phyloP scores from a whole-genome alignment of 2,888 invertebrate genomes.

The Drosophila macrospina region DNA sequence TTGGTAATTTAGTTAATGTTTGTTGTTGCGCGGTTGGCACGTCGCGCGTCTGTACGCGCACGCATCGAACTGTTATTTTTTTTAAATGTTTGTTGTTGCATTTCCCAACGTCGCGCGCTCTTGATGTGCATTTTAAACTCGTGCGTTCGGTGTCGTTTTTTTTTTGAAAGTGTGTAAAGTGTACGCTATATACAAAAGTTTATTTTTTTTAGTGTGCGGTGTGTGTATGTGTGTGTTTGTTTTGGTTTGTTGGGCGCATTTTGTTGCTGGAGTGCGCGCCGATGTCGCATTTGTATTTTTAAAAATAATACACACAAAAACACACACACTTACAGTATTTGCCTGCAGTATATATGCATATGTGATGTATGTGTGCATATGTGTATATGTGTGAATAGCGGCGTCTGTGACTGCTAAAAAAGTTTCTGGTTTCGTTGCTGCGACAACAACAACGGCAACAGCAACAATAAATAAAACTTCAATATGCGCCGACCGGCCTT shows the following conservation, averaged over 20 bases:
- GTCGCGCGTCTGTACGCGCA: slow-evolving; percentile 45
- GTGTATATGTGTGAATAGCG: slow-evolving; percentile 38
- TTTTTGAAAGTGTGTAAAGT: background rate
- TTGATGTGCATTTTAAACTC: slow-evolving; percentile 41
- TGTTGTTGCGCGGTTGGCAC: slow-evolving; percentile 58
- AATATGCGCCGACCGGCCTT: slow-evolving; percentile 70
- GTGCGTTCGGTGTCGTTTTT: slow-evolving; percentile 26
- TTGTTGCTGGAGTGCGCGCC: slow-evolving; percentile 19
- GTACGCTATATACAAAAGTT: slow-evolving; percentile 11
- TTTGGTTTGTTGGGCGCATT: slow-evolving; percentile 20
- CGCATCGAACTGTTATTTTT: slow-evolving; percentile 40
- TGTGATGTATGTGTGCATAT: slow-evolving; percentile 17
- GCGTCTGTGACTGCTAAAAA: slow-evolving; percentile 53
- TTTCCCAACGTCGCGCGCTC: slow-evolving; percentile 43
- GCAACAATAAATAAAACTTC: slow-evolving; percentile 59
- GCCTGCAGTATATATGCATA: slow-evolving; percentile 26
- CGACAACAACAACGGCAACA: slow-evolving; percentile 39
- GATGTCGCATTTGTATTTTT: slow-evolving; percentile 35
- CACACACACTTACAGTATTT: slow-evolving; percentile 29
- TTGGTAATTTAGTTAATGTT: slow-evolving; percentile 44
- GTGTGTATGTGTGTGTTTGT: slow-evolving; percentile 20
- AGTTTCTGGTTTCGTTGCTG: slow-evolving; percentile 67
- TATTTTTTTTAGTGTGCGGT: slow-evolving; percentile 19
- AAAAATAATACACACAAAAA: slow-evolving; percentile 46
- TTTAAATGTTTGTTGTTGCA: slow-evolving; percentile 50